Evolutionary conservation across 2,113 vertebrate species (phyloP).

Genomic region (Plestiodon gilberti): DNA sequence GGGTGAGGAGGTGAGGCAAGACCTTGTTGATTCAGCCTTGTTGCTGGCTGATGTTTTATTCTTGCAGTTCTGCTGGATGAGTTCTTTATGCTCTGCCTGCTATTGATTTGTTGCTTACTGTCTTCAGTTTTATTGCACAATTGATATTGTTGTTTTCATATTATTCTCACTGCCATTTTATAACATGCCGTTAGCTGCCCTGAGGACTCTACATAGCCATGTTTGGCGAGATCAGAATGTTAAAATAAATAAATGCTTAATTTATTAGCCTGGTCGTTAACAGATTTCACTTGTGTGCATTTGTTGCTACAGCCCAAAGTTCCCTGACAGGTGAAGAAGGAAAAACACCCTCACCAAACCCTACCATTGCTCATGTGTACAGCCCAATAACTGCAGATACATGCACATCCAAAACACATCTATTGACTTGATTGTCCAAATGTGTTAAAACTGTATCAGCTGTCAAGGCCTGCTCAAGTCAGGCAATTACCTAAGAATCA

Average conservation of each 20-base stretch:
- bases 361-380: background rate
- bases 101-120: background rate
- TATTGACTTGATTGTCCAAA: constrained; percentile 11
- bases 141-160: background rate
- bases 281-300: background rate
- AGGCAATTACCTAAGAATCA: background rate
- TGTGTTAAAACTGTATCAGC: constrained; percentile 25
- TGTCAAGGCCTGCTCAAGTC: constrained; percentile 9
- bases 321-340: background rate
- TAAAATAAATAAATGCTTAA: background rate
- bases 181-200: background rate
- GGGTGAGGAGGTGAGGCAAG: background rate
- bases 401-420: background rate
- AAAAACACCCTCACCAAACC: background rate
- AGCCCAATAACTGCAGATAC: constrained; percentile 1
- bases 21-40: background rate
- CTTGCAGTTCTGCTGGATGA: background rate
- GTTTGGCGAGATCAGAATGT: background rate
- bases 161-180: background rate
- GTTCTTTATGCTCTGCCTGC: background rate
- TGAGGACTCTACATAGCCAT: background rate
- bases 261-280: background rate
- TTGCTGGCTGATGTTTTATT: too few relatives aligned
- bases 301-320: background rate
- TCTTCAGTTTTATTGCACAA: background rate